These are phyloP conservation scores for Opisthocomus hoazin DNA, from an alignment of 2,113 vertebrate genomes.

Conservation along the genomic window DNA sequence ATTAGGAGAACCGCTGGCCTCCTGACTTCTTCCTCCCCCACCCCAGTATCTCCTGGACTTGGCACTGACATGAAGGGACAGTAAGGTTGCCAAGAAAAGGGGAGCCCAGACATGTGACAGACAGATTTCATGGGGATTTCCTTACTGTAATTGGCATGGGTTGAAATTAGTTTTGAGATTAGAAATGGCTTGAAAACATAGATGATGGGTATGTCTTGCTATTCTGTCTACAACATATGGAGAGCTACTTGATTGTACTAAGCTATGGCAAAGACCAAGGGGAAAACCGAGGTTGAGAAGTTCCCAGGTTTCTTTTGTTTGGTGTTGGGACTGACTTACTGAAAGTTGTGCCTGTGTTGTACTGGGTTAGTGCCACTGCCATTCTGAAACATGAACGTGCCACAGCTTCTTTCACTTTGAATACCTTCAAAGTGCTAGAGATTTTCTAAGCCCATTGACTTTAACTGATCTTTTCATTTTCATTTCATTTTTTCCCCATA, in stretches of 20 bases:
- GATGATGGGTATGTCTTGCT: neutral
- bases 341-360: neutral
- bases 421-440: neutral
- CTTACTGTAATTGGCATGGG: neutral
- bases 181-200: neutral
- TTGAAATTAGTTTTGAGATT: neutral
- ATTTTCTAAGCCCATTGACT: neutral
- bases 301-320: neutral
- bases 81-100: neutral
- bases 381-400: neutral
- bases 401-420: neutral
- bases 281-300: neutral
- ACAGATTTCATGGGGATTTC: neutral
- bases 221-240: neutral
- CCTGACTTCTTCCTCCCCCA: neutral
- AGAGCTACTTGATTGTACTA: neutral
- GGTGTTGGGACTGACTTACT: neutral
- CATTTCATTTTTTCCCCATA: neutral
- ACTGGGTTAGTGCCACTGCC: neutral
- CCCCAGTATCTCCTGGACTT: neutral
- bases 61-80: neutral
- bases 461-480: neutral
- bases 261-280: neutral
- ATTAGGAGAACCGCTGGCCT: neutral
- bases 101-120: neutral